Evolutionary conservation across 35 echinoderm and acorn worm species (phyloP).

Genomic region (Ophiothrix spiculata): DNA sequence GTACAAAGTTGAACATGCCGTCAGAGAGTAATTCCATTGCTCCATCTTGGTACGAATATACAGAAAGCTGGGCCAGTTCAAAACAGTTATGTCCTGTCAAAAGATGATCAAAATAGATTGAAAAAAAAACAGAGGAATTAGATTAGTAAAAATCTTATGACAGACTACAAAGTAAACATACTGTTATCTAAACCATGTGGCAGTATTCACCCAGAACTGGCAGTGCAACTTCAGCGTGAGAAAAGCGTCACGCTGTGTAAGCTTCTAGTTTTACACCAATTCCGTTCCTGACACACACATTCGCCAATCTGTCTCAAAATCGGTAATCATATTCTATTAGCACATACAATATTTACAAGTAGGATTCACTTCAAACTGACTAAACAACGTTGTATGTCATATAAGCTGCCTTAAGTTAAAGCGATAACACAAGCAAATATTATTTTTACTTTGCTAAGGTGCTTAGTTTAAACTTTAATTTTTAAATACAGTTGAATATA

Average conservation of each 20-base stretch:
- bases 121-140: background rate
- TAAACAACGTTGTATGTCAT: too few species aligned
- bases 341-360: background rate
- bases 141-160: background rate
- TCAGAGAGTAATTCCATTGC: conserved; percentile 33
- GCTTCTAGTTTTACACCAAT: background rate
- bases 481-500: too few species aligned
- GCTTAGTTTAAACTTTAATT: too few species aligned
- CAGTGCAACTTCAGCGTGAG: background rate
- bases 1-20: conserved; percentile 53
- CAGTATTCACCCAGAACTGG: background rate
- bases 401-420: too few species aligned
- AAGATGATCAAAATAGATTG: background rate
- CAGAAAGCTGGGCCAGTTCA: conserved; percentile 60
- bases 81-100: conserved; percentile 75
- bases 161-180: background rate
- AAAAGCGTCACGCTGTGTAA: background rate
- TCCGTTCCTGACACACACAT: background rate
- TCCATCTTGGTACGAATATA: conserved; percentile 43
- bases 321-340: background rate
- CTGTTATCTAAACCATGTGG: background rate
- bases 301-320: background rate
- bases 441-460: too few species aligned
- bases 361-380: too few species aligned
- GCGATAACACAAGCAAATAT: too few species aligned